Evolutionary conservation across 2,888 invertebrate species (phyloP).

Genomic region (Troglohyphantes excavatus): DNA sequence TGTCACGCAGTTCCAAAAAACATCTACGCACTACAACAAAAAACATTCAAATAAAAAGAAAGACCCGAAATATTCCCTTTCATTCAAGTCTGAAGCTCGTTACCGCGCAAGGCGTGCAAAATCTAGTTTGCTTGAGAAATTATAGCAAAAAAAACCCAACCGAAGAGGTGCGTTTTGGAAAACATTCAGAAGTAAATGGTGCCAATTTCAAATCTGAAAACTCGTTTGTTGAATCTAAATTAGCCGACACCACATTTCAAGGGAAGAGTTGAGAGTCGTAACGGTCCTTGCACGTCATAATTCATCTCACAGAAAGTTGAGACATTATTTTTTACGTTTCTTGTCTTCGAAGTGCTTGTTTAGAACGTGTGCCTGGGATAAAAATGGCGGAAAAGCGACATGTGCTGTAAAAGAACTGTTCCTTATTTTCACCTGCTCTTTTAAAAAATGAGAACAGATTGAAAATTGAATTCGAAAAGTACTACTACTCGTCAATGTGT

Average conservation of each 20-base stretch:
- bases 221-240: slow-evolving; percentile 6
- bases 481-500: too few relatives aligned
- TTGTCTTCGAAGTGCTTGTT: neutral
- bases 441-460: too few relatives aligned
- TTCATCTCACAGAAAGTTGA: neutral
- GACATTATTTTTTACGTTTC: neutral
- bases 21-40: too few relatives aligned
- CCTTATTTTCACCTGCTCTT: too few relatives aligned
- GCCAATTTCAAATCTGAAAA: neutral
- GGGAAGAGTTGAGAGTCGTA: neutral
- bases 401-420: too few relatives aligned
- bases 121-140: neutral
- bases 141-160: neutral
- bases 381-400: neutral
- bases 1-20: too few relatives aligned
- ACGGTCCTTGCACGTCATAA: neutral
- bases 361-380: neutral
- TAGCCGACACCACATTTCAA: neutral
- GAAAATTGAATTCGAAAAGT: too few relatives aligned
- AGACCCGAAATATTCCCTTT: neutral
- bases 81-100: neutral
- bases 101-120: neutral
- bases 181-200: neutral
- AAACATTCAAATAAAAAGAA: neutral
- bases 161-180: neutral